A percentile compares a stretch with the other conserved stretches of the same genome.
phyloP scores from a whole-genome alignment of 1,140 invertebrate genomes.

The Pseudoatta argentina region DNA sequence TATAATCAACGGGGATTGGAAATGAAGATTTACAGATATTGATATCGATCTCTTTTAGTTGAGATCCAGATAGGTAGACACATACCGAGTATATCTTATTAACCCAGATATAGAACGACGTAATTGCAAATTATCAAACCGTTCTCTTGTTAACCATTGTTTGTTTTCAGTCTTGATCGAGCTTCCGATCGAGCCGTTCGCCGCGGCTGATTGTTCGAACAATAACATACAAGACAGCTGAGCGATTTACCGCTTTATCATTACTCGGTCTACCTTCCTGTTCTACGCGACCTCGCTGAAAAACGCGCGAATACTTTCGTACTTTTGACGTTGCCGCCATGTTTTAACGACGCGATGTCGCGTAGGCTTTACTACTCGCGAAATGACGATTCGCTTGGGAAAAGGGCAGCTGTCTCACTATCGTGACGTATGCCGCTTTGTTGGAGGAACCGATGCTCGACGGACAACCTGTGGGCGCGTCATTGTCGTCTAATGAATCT shows the following conservation, averaged over 20 bases:
- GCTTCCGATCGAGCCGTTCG: conserved; percentile 26
- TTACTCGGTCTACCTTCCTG: conserved; percentile 25
- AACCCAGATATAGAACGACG: not conserved
- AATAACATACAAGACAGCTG: conserved; percentile 33
- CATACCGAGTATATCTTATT: conserved; percentile 20
- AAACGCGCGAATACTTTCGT: conserved; percentile 8
- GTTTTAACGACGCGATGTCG: conserved; percentile 59
- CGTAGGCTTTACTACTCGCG: conserved; percentile 74
- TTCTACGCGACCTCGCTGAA: not conserved
- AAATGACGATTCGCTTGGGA: conserved; percentile 76
- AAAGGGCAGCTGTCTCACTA: conserved; percentile 79
- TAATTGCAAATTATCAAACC: conserved; percentile 5
- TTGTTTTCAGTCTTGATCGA: not conserved
- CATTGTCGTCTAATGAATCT: conserved; percentile 36
- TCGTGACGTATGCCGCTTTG: conserved; percentile 47
- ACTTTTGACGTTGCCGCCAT: conserved; percentile 48
- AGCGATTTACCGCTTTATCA: conserved; percentile 53
- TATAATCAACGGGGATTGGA: not conserved
- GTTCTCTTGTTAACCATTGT: conserved; percentile 9
- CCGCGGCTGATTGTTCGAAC: conserved; percentile 4
- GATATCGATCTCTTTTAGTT: conserved; percentile 3
- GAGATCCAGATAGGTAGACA: not conserved
- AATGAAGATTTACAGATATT: not conserved
- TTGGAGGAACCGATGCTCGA: conserved; percentile 53
- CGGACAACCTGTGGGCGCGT: conserved; percentile 6